These are phyloP conservation scores for Bruchidius siliquastri DNA, from an alignment of 2,888 invertebrate species.

Conservation along the genomic window DNA sequence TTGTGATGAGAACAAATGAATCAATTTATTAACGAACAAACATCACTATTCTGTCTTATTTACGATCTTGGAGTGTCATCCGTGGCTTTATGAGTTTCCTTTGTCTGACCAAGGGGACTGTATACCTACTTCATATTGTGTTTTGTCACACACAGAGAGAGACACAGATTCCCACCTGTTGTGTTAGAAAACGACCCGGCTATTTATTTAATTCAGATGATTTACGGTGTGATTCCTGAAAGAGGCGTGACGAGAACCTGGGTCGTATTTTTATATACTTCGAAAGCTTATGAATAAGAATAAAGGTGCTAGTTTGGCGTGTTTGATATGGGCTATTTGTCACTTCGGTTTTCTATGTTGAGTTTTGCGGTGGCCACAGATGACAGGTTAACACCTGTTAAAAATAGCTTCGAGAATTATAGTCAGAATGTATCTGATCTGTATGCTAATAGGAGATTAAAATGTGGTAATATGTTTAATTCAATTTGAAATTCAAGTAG, in stretches of 20 bases:
- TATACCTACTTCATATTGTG: neutral
- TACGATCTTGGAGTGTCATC: neutral
- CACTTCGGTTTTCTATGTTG: neutral
- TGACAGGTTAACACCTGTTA: neutral
- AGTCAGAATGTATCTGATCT: neutral
- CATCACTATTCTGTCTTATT: neutral
- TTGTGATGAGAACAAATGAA: neutral
- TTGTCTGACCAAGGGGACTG: neutral
- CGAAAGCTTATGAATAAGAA: neutral
- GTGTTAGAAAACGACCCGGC: neutral
- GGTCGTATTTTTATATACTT: neutral
- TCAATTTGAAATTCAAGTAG: neutral
- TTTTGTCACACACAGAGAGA: neutral
- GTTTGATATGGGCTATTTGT: neutral
- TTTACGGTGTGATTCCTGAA: neutral
- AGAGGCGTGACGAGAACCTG: neutral
- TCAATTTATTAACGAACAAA: neutral
- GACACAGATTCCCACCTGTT: neutral
- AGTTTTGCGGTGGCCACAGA: neutral
- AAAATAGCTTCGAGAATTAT: neutral
- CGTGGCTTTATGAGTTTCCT: neutral
- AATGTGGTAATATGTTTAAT: neutral
- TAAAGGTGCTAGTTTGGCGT: neutral
- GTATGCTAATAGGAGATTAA: neutral
- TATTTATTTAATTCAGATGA: neutral